Evolutionary conservation across 2,797 vertebrate genomes (phyloP), one percentile per base, ranked within the genome.

Genomic region (Lycodopsis pacificus): DNA sequence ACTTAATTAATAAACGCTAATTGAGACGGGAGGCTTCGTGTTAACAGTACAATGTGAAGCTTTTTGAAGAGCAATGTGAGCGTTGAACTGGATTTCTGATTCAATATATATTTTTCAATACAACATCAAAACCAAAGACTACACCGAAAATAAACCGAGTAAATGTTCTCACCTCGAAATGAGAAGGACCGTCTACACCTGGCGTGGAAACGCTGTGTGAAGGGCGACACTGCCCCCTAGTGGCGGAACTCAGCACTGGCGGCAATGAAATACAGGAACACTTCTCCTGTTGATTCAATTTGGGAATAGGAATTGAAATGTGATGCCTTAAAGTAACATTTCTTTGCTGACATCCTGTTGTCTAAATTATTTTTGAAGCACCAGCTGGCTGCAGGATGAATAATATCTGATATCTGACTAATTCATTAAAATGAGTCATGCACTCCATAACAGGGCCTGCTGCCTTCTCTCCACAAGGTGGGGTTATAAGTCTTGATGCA

Each of bases 181-280:
- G 2, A 42, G 14, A 36, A 1, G 15, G 14, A 20, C n/a, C 19
- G 0, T n/a, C 34, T 7, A 56, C 44, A 17, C 20, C 40, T 19
- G 32, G 4, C 7, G 15, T 58, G 53, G 56, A 20, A 38, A 69
- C 25, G 20, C 62, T 0, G 15, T 84, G 27, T 17, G 73, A 85
- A 90, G 10, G 82, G 20, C 64, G 59, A 82, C 7, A 83, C 86
- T 86, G 67, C 75, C 80, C 68, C 78, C 91, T 92, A 65, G 82
- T 78, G 93, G 20, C 64, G 0, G 3, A 17, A 42, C 0, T 7
- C 11, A n/a, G n/a, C 6, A 75, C 10, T 65, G n/a, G 30, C 71
- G 6, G 2, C n/a, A 5, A 25, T 13, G 12, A 22, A 13, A 27
- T 4, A 46, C 25, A 30, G 20, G 5, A 46, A 46, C 40, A 11